These are phyloP conservation scores for Oryzias celebensis DNA, from an alignment of 2,113 vertebrate genomes.

Conservation along the genomic window DNA sequence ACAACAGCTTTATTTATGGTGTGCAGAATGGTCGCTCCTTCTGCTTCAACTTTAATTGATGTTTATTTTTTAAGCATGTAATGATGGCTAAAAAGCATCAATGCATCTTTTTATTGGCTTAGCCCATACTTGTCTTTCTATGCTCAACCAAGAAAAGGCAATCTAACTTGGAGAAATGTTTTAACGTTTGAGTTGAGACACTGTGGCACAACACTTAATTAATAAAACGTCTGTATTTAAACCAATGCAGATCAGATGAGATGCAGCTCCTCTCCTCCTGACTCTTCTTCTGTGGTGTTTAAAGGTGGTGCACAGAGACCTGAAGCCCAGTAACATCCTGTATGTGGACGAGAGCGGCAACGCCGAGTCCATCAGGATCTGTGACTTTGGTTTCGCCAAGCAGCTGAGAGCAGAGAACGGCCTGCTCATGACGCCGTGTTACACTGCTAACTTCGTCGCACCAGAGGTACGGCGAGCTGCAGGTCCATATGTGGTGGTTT, in stretches of 20 bases:
- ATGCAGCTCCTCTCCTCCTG: background rate
- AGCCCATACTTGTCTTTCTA: too few relatives aligned
- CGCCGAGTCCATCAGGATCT: slow-evolving; percentile 94
- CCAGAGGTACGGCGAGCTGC: slow-evolving; percentile 84
- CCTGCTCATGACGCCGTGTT: slow-evolving; percentile 95
- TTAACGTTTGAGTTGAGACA: too few relatives aligned
- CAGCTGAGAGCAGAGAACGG: slow-evolving; percentile 94
- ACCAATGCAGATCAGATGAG: background rate
- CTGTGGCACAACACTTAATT: too few relatives aligned
- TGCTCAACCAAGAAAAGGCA: too few relatives aligned
- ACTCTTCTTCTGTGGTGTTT: background rate
- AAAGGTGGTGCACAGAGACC: slow-evolving; percentile 94
- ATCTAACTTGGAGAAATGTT: too few relatives aligned
- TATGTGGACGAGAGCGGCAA: slow-evolving; percentile 94
- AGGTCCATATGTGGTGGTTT: background rate
- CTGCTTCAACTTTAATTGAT: too few relatives aligned
- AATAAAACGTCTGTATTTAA: background rate
- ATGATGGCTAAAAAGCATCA: too few relatives aligned
- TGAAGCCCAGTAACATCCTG: slow-evolving; percentile 98
- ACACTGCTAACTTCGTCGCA: slow-evolving; percentile 97
- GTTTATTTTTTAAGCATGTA: too few relatives aligned
- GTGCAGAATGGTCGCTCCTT: too few relatives aligned
- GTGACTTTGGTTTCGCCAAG: slow-evolving; percentile 97
- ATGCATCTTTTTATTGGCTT: too few relatives aligned
- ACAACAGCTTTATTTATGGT: too few relatives aligned